Evolutionary conservation across 2,888 invertebrate genomes (phyloP).

Genomic region (Glaucopsyche alexis): DNA sequence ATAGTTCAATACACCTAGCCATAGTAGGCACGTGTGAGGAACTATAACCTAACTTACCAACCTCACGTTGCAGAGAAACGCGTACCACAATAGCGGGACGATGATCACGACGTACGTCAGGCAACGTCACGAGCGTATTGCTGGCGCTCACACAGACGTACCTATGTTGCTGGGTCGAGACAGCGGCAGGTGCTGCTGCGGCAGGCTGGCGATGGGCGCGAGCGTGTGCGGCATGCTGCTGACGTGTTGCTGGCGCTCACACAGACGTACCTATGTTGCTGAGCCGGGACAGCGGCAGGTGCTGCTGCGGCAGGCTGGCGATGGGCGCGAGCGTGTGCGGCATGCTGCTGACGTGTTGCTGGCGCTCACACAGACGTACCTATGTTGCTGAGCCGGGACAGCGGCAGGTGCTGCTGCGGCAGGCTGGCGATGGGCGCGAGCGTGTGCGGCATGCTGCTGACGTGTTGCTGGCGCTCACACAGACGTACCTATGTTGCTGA

Average conservation of each 20-base stretch:
- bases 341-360: conserved; percentile 91
- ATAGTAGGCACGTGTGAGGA: no score
- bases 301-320: conserved; percentile 84
- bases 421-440: conserved; percentile 80
- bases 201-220: conserved; percentile 80
- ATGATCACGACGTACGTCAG: no score
- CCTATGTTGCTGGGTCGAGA: conserved; percentile 84
- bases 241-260: conserved; percentile 92
- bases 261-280: conserved; percentile 78
- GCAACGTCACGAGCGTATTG: not conserved
- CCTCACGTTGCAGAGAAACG: no score
- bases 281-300: conserved; percentile 86
- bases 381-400: conserved; percentile 84
- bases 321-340: conserved; percentile 81
- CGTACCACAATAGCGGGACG: no score
- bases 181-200: conserved; percentile 87
- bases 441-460: conserved; percentile 85
- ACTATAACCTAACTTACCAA: no score
- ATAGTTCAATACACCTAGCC: no score
- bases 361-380: conserved; percentile 83
- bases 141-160: conserved; percentile 51
- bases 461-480: conserved; percentile 93
- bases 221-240: conserved; percentile 84
- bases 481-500: no score
- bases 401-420: conserved; percentile 86